Evolutionary conservation across 2,888 invertebrate genomes (phyloP), one percentile per base, ranked within the genome.

Genomic region (Scaptomyza cyrtandrae): DNA sequence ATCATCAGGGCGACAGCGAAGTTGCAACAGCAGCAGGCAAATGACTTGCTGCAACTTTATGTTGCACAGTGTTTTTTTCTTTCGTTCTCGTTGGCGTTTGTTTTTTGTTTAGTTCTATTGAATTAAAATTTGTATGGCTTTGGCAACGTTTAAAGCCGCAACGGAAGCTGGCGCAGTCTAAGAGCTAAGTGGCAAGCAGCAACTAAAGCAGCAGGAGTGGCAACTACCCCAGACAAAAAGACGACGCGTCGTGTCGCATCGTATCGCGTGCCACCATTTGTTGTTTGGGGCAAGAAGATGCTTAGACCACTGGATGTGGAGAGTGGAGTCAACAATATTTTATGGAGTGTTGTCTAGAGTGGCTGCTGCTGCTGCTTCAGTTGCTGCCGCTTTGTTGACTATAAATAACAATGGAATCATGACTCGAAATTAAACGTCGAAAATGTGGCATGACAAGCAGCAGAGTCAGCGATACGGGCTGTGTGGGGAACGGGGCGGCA

Each of bases 341-440:
- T 83, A 87, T 83, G 82, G 85, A 87, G 85, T 87, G 85, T 83
- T 85, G 69, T 76, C 74, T 71, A 85, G 83, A 83, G 82, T 81
- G 87, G 76, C 74, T 65, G 66, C 61, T 41, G 60, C 60, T 53
- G 57, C 49, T 46, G 24, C 62, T 63, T 43, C 56, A 48, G 75
- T 68, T 61, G 64, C 71, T 65, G 80, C 71, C 71, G 78, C 80
- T 83, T 78, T 83, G 80, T 85, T 82, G 82, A 80, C 85, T 85
- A 87, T 85, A 85, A 85, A 85, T 85, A 85, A 85, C 85, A 85
- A 85, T 82, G 82, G 87, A 86, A 85, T 87, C 87, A 85, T 82
- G 85, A 86, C 82, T 87, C 70, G 82, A 85, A 85, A 85, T 87
- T 86, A 85, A 87, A 85, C 87, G 82, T 87, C 82, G 82, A 76